Evolutionary conservation across 2,113 vertebrate genomes (phyloP).

Genomic region (Vicugna pacos): DNA sequence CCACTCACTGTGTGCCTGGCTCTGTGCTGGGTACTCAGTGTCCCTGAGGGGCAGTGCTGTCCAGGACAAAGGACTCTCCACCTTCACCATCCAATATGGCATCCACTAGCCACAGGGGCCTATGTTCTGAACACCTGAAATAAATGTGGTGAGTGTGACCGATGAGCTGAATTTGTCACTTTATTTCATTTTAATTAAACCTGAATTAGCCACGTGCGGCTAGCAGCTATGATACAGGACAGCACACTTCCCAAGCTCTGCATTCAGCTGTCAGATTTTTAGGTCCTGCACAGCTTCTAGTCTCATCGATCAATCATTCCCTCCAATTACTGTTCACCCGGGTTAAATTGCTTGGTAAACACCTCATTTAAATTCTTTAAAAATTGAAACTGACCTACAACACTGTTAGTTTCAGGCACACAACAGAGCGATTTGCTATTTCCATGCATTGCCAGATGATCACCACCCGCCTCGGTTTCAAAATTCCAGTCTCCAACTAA

Average conservation of each 20-base stretch:
- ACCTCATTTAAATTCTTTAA: not conserved
- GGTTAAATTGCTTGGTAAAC: constrained; percentile 18
- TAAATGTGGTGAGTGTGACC: no score
- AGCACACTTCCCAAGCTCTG: not conserved
- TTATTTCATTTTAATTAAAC: not conserved
- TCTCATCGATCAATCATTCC: not conserved
- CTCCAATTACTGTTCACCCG: not conserved
- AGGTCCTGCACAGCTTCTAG: not conserved
- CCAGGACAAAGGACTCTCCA: accelerated
- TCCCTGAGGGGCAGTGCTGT: not conserved
- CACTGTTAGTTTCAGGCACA: not conserved
- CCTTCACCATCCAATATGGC: accelerated
- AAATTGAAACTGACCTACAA: not conserved
- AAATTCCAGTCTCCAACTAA: not conserved
- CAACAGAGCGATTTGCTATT: not conserved
- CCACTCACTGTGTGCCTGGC: accelerated
- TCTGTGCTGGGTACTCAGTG: accelerated
- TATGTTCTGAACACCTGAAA: no score
- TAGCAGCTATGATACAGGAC: accelerated
- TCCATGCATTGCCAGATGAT: not conserved
- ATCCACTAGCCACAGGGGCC: not conserved
- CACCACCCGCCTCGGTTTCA: not conserved
- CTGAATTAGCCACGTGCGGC: not conserved
- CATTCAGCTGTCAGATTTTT: not conserved
- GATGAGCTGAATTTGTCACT: not conserved